Evolutionary conservation across 1,140 invertebrate genomes (phyloP).

Genomic region (Rhagoletis pomonella): DNA sequence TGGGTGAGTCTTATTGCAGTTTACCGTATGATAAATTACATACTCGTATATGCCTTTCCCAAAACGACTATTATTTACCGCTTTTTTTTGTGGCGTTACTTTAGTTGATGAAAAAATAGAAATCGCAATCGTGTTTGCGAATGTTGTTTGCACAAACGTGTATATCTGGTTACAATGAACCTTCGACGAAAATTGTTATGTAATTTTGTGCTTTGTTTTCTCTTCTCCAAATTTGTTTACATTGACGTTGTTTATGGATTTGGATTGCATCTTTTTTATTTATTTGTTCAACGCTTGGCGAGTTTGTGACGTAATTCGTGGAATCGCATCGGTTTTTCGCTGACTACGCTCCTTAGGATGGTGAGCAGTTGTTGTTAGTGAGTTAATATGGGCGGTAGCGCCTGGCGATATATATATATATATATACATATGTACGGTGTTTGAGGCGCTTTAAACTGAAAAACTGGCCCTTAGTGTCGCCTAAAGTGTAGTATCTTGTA

Average conservation of each 20-base stretch:
- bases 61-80: slow-evolving; percentile 28
- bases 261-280: slow-evolving; percentile 10
- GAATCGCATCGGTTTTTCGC: no score
- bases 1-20: slow-evolving; percentile 53
- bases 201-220: background rate
- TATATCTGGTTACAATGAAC: background rate
- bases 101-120: background rate
- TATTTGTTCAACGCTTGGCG: background rate
- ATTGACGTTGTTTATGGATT: background rate
- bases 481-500: no score
- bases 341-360: no score
- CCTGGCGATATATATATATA: no score
- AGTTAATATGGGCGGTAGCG: no score
- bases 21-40: background rate
- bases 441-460: no score
- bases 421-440: no score
- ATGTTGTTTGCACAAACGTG: background rate
- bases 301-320: background rate
- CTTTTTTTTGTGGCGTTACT: background rate
- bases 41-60: background rate
- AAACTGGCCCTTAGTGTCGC: no score
- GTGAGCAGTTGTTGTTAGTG: no score
- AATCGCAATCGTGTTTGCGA: background rate
- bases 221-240: background rate
- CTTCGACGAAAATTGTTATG: background rate